A percentile compares a stretch with the other conserved stretches of the same genome.
phyloP scores from a whole-genome alignment of 2,888 invertebrate genomes.

The Paralinhomoeus sp. region DNA sequence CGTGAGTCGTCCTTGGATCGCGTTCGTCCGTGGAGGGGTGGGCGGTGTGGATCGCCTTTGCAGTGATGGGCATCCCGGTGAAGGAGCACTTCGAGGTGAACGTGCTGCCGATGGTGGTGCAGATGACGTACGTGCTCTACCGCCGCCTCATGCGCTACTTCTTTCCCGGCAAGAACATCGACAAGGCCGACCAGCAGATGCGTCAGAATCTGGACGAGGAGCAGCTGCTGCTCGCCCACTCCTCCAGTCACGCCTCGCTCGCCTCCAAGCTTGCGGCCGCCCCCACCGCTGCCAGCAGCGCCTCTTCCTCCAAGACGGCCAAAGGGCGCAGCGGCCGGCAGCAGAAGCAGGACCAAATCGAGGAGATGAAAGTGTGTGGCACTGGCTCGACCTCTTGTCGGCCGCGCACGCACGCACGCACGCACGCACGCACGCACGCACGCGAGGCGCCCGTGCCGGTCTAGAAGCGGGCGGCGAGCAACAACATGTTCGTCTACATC shows the following conservation, averaged over 20 bases:
- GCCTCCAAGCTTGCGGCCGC: neutral
- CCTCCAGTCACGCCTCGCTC: no score
- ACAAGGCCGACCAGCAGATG: constrained; percentile 10
- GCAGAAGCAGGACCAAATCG: constrained; percentile 51
- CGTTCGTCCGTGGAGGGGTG: neutral
- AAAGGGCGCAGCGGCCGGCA: constrained; percentile 1
- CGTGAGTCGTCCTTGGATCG: neutral
- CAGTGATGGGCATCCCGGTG: constrained; percentile 93
- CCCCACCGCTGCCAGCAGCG: neutral
- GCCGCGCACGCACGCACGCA: neutral
- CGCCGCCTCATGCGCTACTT: constrained; percentile 90
- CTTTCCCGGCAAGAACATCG: constrained; percentile 66
- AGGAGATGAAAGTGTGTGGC: constrained; percentile 60
- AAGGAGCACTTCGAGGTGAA: constrained; percentile 98
- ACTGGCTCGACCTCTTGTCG: neutral
- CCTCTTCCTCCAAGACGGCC: neutral
- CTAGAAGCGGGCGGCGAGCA: constrained; percentile 83
- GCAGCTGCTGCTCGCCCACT: no score
- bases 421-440: neutral
- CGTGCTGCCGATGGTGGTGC: constrained; percentile 54
- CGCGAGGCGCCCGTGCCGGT: neutral
- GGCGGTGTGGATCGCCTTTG: neutral
- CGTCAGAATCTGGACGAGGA: constrained; percentile 13
- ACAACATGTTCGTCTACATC: constrained; percentile 91
- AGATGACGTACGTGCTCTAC: constrained; percentile 38